Evolutionary conservation across 1,140 invertebrate species (phyloP), one percentile per base, ranked within the genome.

Genomic region (Pogonomyrmex barbatus): DNA sequence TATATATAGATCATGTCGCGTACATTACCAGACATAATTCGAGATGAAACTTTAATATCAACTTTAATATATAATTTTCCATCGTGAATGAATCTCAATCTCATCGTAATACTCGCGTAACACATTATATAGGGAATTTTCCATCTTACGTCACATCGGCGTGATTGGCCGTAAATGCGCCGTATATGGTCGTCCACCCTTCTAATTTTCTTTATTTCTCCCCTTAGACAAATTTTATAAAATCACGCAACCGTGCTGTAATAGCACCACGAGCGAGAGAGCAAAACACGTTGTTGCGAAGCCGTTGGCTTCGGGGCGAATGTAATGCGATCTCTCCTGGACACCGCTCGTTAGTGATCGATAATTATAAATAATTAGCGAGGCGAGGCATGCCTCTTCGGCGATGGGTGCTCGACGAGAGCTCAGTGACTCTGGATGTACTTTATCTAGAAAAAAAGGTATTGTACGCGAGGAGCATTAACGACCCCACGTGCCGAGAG

Each of bases 281-380:
- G n/a, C 47, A 17, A 10, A 50, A 36, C 47, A 77, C 45, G 24
- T 77, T 79, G 42, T 42, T 85, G 67, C 56, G 50, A 73, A 45
- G 39, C 58, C 52, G 56, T 24, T 70, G 67, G 78, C 45, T 54
- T 63, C 71, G 68, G 67, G 71, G 30, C 68, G 33, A 63, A 68
- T 63, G 60, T 78, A 79, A 89, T 73, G 83, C 81, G 52, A 88
- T 89, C 73, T 65, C 36, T 85, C 62, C 56, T 67, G 63, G 42
- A 70, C 68, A 70, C 47, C 68, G 50, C 60, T 65, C 33, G 67
- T 54, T 85, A 79, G 52, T 36, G 87, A 89, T 89, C 88, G 87
- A 79, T 79, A 56, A 76, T 85, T 85, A 84, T 76, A 71, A 85
- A 88, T 85, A 89, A 89, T 89, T 89, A 79, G 87, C 33, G 65